These are phyloP conservation scores for Ennomos erosarius DNA, from an alignment of 2,888 invertebrate species.

Conservation along the genomic window DNA sequence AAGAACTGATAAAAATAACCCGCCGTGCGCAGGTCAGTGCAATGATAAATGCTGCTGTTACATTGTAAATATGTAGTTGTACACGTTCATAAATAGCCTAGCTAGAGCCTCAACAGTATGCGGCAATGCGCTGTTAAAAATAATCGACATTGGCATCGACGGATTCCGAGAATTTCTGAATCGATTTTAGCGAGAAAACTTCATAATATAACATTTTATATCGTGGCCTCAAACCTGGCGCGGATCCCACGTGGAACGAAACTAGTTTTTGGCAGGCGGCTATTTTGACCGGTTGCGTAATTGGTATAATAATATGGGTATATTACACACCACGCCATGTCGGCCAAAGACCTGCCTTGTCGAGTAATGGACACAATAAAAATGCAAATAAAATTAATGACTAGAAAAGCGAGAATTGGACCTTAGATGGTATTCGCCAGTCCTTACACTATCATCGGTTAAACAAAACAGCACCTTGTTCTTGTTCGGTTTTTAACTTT, in stretches of 20 bases:
- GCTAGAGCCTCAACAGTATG: constrained; percentile 53
- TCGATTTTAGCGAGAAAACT: constrained; percentile 30
- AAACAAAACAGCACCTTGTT: no score
- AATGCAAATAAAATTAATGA: constrained; percentile 76
- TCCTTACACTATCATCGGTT: no score
- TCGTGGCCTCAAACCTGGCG: constrained; percentile 47
- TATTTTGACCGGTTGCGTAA: constrained; percentile 77
- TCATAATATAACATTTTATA: constrained; percentile 42
- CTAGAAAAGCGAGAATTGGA: constrained; percentile 54
- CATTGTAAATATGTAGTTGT: constrained; percentile 47
- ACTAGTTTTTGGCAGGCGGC: constrained; percentile 78
- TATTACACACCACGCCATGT: constrained; percentile 41
- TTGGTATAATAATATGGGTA: constrained; percentile 19
- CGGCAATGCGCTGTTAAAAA: constrained; percentile 46
- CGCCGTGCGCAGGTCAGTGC: constrained; percentile 61
- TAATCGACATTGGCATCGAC: constrained; percentile 45
- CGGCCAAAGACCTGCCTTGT: constrained; percentile 69
- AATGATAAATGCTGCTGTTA: constrained; percentile 47
- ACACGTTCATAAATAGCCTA: constrained; percentile 52
- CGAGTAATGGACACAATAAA: constrained; percentile 68
- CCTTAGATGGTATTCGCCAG: constrained; percentile 32
- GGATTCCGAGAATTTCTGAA: constrained; percentile 30
- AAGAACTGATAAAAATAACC: constrained; percentile 43
- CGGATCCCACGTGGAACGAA: constrained; percentile 63
- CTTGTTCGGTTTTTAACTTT: background rate